Conservation (phyloP, 2,888 invertebrate genomes). For the Mesodorylaimus sp. region DNA sequence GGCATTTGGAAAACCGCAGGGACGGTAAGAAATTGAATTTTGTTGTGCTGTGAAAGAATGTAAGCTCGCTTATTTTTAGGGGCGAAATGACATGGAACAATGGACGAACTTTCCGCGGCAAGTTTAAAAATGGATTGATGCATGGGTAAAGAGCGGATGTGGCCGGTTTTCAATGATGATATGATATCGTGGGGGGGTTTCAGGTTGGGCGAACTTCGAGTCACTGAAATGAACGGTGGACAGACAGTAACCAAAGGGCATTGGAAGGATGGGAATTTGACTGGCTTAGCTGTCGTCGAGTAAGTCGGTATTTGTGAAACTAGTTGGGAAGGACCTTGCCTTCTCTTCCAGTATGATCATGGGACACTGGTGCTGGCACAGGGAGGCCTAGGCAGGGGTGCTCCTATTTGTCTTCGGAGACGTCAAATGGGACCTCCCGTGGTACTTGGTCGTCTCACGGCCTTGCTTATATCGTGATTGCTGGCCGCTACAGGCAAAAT, state of each 20-base stretch:
- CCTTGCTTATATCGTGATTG: too few species aligned
- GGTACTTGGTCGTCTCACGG: too few species aligned
- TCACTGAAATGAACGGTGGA: slow-evolving; percentile 22
- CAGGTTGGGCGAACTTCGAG: neutral
- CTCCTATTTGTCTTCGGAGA: too few species aligned
- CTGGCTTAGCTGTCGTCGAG: slow-evolving; percentile 58
- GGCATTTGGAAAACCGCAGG: slow-evolving; percentile 63
- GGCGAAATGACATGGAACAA: slow-evolving; percentile 65
- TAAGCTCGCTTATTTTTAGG: slow-evolving; percentile 17
- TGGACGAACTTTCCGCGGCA: slow-evolving; percentile 58
- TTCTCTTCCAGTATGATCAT: too few species aligned
- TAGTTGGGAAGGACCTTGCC: neutral
- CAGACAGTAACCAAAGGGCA: slow-evolving; percentile 51
- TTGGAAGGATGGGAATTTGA: slow-evolving; percentile 63
- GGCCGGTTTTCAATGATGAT: too few species aligned
- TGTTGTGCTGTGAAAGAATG: slow-evolving; percentile 2
- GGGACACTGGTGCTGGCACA: too few species aligned
- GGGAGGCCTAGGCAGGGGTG: too few species aligned
- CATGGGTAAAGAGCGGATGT: slow-evolving; percentile 40
- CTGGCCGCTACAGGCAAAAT: too few species aligned
- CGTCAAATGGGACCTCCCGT: too few species aligned
- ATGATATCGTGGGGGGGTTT: neutral
- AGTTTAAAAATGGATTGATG: slow-evolving; percentile 53
- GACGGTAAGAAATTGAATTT: slow-evolving; percentile 35
- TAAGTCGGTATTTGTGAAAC: slow-evolving; percentile 21